These are phyloP conservation scores for Elmis aenea DNA, from an alignment of 2,888 invertebrate species.

Conservation along the genomic window DNA sequence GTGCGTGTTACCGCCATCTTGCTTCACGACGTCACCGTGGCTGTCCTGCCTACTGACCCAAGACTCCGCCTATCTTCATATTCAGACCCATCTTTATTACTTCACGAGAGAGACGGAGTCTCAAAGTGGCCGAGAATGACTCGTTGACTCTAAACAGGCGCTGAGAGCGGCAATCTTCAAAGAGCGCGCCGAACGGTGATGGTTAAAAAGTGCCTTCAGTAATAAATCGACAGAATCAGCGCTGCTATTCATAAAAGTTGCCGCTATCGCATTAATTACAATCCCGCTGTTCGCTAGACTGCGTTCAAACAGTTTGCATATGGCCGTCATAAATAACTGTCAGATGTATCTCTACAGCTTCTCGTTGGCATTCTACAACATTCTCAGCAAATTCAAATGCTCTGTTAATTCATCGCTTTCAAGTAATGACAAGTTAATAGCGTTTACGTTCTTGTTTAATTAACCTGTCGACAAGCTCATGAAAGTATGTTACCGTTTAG, in stretches of 20 bases:
- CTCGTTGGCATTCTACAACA: constrained; percentile 38
- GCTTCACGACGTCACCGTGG: constrained; percentile 51
- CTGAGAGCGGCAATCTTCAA: constrained; percentile 38
- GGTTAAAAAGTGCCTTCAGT: constrained; percentile 42
- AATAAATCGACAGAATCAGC: constrained; percentile 47
- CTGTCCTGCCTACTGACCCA: constrained; percentile 51
- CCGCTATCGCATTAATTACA: constrained; percentile 47
- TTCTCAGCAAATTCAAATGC: constrained; percentile 41
- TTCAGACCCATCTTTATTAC: constrained; percentile 50
- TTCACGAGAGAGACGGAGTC: constrained; percentile 37
- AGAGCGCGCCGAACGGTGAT: constrained; percentile 33
- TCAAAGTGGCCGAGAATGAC: constrained; percentile 35
- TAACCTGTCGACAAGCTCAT: constrained; percentile 17
- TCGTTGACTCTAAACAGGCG: constrained; percentile 34
- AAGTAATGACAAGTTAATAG: constrained; percentile 37
- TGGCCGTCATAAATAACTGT: constrained; percentile 45
- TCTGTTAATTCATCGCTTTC: constrained; percentile 27
- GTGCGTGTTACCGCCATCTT: constrained; percentile 49
- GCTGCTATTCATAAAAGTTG: constrained; percentile 46
- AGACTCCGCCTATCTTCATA: constrained; percentile 50
- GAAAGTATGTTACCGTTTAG: constrained; percentile 11
- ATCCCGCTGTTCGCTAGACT: constrained; percentile 36
- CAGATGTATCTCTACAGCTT: constrained; percentile 36
- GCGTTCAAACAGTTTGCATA: constrained; percentile 42
- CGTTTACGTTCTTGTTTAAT: constrained; percentile 21